These are phyloP conservation scores for Hirtodrosophila duncani DNA, from an alignment of 2,888 invertebrate species.

Conservation along the genomic window DNA sequence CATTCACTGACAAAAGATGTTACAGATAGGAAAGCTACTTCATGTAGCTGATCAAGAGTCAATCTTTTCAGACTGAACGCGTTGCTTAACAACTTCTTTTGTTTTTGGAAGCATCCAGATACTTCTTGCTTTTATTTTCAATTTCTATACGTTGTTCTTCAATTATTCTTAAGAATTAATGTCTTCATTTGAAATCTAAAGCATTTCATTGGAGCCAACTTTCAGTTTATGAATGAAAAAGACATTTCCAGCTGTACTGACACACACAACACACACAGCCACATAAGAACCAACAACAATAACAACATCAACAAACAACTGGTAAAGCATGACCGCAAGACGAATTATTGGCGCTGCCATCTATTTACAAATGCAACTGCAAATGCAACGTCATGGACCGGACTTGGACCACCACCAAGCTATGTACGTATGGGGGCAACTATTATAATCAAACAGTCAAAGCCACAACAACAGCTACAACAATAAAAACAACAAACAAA, in stretches of 20 bases:
- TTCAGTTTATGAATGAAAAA: slow-evolving; percentile 47
- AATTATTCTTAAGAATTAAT: too few species aligned
- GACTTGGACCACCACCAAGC: slow-evolving; percentile 60
- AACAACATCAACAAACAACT: slow-evolving; percentile 18
- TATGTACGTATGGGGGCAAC: too few species aligned
- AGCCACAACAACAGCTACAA: slow-evolving; percentile 24
- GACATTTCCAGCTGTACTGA: neutral
- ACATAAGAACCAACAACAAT: neutral
- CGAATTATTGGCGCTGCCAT: slow-evolving; percentile 61
- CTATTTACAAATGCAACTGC: slow-evolving; percentile 51
- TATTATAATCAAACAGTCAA: slow-evolving; percentile 60
- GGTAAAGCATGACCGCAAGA: slow-evolving; percentile 39
- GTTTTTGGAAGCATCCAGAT: too few species aligned
- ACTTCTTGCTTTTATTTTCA: too few species aligned
- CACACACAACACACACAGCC: neutral
- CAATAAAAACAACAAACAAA: slow-evolving; percentile 33
- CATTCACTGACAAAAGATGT: too few species aligned
- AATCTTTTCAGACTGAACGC: too few species aligned
- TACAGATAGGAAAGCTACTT: too few species aligned
- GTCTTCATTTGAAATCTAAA: too few species aligned
- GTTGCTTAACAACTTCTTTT: too few species aligned
- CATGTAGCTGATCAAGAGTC: too few species aligned
- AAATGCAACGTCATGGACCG: slow-evolving; percentile 56
- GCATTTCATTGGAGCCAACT: slow-evolving; percentile 1
- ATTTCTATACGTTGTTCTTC: too few species aligned